Conservation (phyloP, 2,113 vertebrate genomes). For the Nothoprocta perdicaria region DNA sequence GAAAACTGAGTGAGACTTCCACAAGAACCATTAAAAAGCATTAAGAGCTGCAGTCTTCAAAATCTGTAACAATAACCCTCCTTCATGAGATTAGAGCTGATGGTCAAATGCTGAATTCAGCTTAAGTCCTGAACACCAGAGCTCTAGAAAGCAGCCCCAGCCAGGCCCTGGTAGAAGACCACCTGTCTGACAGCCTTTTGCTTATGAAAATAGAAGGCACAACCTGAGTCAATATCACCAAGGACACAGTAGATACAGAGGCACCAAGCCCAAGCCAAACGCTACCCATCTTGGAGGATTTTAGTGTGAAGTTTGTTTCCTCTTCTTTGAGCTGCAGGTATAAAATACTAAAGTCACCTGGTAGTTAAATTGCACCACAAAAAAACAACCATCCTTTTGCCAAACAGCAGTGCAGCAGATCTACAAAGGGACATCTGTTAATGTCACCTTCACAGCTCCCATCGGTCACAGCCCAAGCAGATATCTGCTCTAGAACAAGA, state of each 20-base stretch:
- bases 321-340: neutral
- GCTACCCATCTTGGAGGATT: neutral
- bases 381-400: neutral
- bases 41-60: neutral
- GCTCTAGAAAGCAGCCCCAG: neutral
- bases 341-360: neutral
- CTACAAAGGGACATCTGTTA: slow-evolving; percentile 28
- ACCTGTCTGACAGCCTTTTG: neutral
- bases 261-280: neutral
- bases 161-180: neutral
- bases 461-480: slow-evolving; percentile 31
- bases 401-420: neutral
- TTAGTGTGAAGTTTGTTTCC: neutral
- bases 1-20: neutral
- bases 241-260: neutral
- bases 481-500: neutral
- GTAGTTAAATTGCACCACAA: neutral
- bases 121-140: neutral
- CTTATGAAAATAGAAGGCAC: neutral
- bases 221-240: neutral
- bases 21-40: too few species aligned
- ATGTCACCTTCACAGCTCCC: slow-evolving; percentile 64
- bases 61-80: neutral
- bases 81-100: neutral
- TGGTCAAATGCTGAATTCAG: neutral